Percentiles rank a stretch among this genome's conserved stretches.
phyloP scores from a whole-genome alignment of 2,888 invertebrate species.

The Drosophila testacea region DNA sequence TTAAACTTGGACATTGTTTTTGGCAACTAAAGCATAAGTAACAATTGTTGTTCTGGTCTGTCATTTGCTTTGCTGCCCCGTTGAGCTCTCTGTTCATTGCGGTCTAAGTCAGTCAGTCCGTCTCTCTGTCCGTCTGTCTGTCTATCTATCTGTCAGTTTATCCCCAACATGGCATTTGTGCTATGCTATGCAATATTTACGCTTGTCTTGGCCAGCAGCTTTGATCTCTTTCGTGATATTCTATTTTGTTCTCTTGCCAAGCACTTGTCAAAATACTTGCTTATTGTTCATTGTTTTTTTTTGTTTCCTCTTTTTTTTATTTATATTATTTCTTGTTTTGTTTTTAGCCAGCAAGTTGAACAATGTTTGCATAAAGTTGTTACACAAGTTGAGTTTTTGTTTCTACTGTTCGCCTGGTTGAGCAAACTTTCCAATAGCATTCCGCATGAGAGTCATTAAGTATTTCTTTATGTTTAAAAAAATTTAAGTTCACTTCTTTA shows the following conservation, averaged over 20 bases:
- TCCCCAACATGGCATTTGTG: conserved; percentile 64
- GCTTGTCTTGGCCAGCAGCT: conserved; percentile 76
- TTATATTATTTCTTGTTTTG: conserved; percentile 29
- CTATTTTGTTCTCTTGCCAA: conserved; percentile 47
- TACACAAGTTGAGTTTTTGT: conserved; percentile 31
- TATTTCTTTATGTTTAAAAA: conserved; percentile 5
- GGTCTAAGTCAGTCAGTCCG: conserved; percentile 30
- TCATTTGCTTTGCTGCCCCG: conserved; percentile 66
- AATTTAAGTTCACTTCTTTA: background rate
- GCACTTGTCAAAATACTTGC: conserved; percentile 76
- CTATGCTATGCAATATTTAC: conserved; percentile 76
- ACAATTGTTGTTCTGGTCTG: conserved; percentile 62
- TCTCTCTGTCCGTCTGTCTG: conserved; percentile 2
- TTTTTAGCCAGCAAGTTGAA: conserved; percentile 49
- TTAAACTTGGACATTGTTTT: conserved; percentile 51
- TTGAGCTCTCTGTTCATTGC: conserved; percentile 59
- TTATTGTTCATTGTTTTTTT: conserved; percentile 42
- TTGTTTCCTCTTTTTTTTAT: background rate
- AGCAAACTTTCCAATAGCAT: conserved; percentile 18
- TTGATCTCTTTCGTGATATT: conserved; percentile 71
- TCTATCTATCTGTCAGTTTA: conserved; percentile 59
- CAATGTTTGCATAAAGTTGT: conserved; percentile 61
- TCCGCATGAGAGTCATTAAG: conserved; percentile 21
- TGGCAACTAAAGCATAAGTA: conserved; percentile 45
- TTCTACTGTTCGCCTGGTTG: conserved; percentile 19